Percentiles rank a stretch among this genome's conserved stretches.
These are phyloP conservation scores for Helarctos malayanus DNA, from an alignment of 2,797 vertebrate species.

Conservation along the genomic window DNA sequence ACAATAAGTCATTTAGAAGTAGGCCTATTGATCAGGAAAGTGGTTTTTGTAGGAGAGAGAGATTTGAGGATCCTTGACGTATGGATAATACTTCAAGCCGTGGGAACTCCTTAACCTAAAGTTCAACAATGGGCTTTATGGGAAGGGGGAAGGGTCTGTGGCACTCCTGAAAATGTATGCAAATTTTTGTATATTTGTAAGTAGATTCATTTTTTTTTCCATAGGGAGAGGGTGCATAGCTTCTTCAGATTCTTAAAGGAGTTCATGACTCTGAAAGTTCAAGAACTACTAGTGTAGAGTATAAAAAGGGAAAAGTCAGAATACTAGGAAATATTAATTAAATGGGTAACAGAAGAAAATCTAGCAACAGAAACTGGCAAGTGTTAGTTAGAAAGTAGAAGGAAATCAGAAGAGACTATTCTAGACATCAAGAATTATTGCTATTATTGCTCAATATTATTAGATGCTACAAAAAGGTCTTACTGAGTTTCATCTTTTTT, in stretches of 20 bases:
- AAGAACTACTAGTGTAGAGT: background rate
- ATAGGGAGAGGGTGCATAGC: background rate
- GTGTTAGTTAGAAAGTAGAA: background rate
- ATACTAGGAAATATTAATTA: constrained; percentile 16
- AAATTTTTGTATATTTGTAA: background rate
- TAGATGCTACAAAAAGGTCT: background rate
- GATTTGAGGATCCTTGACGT: constrained; percentile 5
- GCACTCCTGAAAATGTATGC: background rate
- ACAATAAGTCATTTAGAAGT: constrained; percentile 1
- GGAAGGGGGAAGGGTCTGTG: background rate
- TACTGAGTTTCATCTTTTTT: background rate
- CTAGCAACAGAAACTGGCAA: background rate
- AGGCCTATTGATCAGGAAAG: background rate
- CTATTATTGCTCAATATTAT: background rate
- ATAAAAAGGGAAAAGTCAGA: background rate
- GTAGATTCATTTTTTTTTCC: background rate
- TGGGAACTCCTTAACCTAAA: background rate
- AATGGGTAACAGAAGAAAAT: constrained; percentile 7
- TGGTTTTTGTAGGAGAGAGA: background rate
- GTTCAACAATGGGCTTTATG: background rate
- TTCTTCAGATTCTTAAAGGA: constrained; percentile 17
- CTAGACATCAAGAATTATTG: background rate
- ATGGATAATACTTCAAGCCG: background rate
- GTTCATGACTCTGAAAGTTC: background rate
- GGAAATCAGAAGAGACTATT: background rate